phyloP scores from a whole-genome alignment of 2,888 invertebrate genomes.

The Nezara viridula region DNA sequence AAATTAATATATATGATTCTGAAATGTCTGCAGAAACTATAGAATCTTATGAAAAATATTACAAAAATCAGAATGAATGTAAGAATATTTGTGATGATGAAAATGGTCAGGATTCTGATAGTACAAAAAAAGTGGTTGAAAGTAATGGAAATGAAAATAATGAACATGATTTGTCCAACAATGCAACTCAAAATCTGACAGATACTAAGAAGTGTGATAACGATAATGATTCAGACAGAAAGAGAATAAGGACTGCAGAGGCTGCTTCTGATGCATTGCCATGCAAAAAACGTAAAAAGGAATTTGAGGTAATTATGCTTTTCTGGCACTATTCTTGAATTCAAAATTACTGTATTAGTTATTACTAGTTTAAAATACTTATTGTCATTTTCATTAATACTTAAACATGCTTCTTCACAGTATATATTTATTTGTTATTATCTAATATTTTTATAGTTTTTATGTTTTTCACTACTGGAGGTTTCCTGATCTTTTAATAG shows the following conservation, averaged over 20 bases:
- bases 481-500: neutral
- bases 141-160: neutral
- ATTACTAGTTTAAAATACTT: neutral
- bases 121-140: neutral
- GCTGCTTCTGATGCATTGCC: neutral
- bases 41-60: constrained; percentile 32
- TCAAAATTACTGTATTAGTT: neutral
- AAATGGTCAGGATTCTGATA: neutral
- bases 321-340: neutral
- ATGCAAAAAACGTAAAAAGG: constrained; percentile 13
- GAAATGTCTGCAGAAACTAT: neutral
- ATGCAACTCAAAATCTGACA: neutral
- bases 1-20: constrained; percentile 18
- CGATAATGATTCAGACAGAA: neutral
- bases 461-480: too few species aligned
- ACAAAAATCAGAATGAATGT: constrained; percentile 9
- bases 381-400: neutral
- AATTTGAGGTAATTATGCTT: constrained; percentile 9
- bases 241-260: neutral
- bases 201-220: neutral
- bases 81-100: neutral
- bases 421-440: too few species aligned
- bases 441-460: too few species aligned
- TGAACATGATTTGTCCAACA: neutral
- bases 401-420: neutral